Evolutionary conservation across 2,797 vertebrate genomes (phyloP), one percentile per base, ranked within the genome.

Genomic region (Coregonus ussuriensis): DNA sequence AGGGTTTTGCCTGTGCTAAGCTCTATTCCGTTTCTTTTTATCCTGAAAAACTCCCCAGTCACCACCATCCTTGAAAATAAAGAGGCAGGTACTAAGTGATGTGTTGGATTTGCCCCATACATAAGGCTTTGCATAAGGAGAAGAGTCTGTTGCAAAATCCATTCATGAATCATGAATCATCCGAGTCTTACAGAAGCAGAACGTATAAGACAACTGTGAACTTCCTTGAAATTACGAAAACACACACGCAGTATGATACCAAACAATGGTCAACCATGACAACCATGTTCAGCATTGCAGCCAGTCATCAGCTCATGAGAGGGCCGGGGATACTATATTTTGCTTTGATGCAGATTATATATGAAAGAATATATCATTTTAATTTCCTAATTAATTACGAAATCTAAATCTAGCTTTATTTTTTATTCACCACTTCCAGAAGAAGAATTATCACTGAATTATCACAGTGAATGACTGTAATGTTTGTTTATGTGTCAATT

Each of bases 141-240:
- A 93, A 94, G 90, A 86, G 74, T 54, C 76, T 47, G 88, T 91
- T 93, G 91, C 91, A 87, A 90, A 92, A 91, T 79, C 72, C 66
- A 74, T 63, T 69, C 51, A 78, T 79, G 86, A 87, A 85, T 87
- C 75, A 35, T 80, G 86, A 87, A 86, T 87, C 78, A 47, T 52
- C 76, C 67, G 75, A 37, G 77, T 77, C 75, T 66, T 51, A 37
- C 56, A 51, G 59, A 63, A 63, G 59, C 25, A 9, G 59, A 63
- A 25, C 9, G 1, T 13, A 25, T 29, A 62, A 25, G 21, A 63
- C 3, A 25, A 11, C 59, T 25, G 59, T 21, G 16, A 63, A 63
- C 21, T 63, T 25, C 16, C 59, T 63, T 18, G 21, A 63, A 63
- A 63, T 6, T 7, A n/a, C 18, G 18, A n/a, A 59, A 62, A 6